Evolutionary conservation across 2,888 invertebrate species (phyloP).

Genomic region (Chymomyza caudatula): DNA sequence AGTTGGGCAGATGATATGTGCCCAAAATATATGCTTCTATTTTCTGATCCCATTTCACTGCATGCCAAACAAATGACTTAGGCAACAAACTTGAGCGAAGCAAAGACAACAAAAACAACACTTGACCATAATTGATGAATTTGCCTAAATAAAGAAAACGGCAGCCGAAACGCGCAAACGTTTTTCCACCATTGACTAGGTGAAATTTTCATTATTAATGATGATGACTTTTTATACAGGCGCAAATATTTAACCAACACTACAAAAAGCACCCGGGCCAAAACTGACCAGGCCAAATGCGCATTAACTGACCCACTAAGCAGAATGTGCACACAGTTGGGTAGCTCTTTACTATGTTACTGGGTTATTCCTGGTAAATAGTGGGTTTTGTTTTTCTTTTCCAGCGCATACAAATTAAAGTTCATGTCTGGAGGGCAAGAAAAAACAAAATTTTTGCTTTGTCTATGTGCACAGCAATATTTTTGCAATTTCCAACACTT

Average conservation of each 20-base stretch:
- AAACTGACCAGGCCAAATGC: conserved; percentile 32
- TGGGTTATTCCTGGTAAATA: background rate
- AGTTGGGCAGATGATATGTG: background rate
- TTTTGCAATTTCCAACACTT: conserved; percentile 56
- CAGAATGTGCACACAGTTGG: conserved; percentile 1
- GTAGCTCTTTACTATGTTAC: background rate
- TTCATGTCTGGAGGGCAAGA: background rate
- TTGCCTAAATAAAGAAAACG: conserved; percentile 58
- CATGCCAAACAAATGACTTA: conserved; percentile 25
- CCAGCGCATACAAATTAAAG: background rate
- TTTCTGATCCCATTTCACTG: conserved; percentile 12
- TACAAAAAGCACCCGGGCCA: conserved; percentile 29
- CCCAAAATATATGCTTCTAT: background rate
- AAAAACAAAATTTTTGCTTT: background rate
- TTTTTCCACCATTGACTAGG: conserved; percentile 53
- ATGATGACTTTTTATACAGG: conserved; percentile 64
- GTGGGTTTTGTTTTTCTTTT: background rate
- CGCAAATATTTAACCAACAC: conserved; percentile 67
- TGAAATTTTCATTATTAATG: conserved; percentile 70
- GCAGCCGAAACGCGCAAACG: conserved; percentile 24
- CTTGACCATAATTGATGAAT: conserved; percentile 59
- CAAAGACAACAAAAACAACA: conserved; percentile 7
- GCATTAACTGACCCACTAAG: conserved; percentile 64
- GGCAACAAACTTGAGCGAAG: conserved; percentile 31
- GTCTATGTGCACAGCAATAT: conserved; percentile 21